Base-by-base conservation (phyloP, 2,797 vertebrate species). In the Benthosema pterotum region DNA sequence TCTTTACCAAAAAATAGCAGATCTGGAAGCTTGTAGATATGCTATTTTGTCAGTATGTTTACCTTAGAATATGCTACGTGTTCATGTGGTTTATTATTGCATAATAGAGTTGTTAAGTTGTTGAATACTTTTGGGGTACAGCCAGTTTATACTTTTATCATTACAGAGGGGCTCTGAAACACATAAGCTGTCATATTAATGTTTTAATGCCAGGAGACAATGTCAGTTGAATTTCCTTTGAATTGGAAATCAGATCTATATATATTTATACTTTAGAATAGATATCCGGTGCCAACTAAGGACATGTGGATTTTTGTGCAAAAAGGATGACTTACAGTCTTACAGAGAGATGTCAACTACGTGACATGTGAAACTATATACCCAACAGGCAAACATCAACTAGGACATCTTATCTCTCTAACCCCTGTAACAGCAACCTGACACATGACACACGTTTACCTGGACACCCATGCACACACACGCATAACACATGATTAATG, bases 381-480 rank as follows among this genome's bases (percentile, higher is more conserved):
- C 61, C 64, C 71, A 43, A 64, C 69, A 55, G 16, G 64, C 75
- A 87, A 90, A 91, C 87, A 90, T 16, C 72, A 75, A 72, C 60
- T 57, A 69, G 89, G 70, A 92, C 88, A 89, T 85, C 85, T 89
- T 91, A 91, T 92, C 88, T 85, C 15, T 75, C 64, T 81, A 80
- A 88, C 82, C 65, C 57, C 70, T 85, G 79, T 83, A 75, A 70
- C 77, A 75, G 77, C 82, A 86, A 67, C 75, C 73, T 73, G 63
- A 63, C 46, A 50, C 59, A 25, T 25, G 22, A 54, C 57, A 38
- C 16, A 47, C 7, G 16, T 8, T 19, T 18, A 19, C 49, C 6
- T 17, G 16, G 9, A n/a, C 25, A 54, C 52, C 14, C 16, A 28
- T 22, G 14, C 28, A 47, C 42, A 32, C 42, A 52, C 17, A 17